Percentiles rank a stretch among this genome's conserved stretches.
Evolutionary conservation across 1,140 invertebrate genomes (phyloP).

Genomic region (Drosophila azteca): DNA sequence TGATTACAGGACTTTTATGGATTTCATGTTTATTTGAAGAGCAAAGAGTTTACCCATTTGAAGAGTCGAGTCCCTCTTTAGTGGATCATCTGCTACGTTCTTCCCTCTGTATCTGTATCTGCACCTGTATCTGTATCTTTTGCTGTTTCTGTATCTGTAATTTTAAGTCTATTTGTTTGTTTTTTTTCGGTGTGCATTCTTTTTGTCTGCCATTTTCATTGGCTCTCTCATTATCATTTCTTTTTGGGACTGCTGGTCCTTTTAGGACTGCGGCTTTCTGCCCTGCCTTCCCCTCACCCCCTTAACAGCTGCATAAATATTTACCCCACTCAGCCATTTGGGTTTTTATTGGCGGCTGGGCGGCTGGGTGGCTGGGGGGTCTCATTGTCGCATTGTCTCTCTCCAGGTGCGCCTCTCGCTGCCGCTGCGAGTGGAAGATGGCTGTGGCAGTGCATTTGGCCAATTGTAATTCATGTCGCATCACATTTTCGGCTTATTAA

Average conservation of each 20-base stretch:
- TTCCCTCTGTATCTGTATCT: too few species aligned
- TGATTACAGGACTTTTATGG: too few species aligned
- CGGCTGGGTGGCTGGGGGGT: too few species aligned
- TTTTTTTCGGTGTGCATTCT: conserved; percentile 11
- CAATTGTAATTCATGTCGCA: conserved; percentile 63
- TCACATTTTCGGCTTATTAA: conserved; percentile 56
- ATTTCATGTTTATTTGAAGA: too few species aligned
- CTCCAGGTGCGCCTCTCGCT: too few species aligned
- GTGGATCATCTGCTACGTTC: background rate
- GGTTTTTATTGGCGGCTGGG: conserved; percentile 35
- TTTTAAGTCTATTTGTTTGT: background rate
- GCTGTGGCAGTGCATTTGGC: conserved; percentile 56
- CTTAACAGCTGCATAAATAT: conserved; percentile 58
- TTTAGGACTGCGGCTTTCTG: conserved; percentile 26
- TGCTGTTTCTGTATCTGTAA: too few species aligned
- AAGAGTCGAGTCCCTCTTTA: background rate
- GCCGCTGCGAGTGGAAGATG: too few species aligned
- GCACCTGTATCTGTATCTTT: too few species aligned
- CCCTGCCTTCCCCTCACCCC: background rate
- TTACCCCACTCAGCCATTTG: conserved; percentile 49
- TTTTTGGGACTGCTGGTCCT: conserved; percentile 28
- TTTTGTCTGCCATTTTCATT: conserved; percentile 7
- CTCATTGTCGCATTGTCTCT: conserved; percentile 19
- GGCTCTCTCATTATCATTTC: conserved; percentile 47
- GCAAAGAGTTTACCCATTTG: too few species aligned